Conservation (phyloP, 1,140 invertebrate species). For the Penaeus japonicus region DNA sequence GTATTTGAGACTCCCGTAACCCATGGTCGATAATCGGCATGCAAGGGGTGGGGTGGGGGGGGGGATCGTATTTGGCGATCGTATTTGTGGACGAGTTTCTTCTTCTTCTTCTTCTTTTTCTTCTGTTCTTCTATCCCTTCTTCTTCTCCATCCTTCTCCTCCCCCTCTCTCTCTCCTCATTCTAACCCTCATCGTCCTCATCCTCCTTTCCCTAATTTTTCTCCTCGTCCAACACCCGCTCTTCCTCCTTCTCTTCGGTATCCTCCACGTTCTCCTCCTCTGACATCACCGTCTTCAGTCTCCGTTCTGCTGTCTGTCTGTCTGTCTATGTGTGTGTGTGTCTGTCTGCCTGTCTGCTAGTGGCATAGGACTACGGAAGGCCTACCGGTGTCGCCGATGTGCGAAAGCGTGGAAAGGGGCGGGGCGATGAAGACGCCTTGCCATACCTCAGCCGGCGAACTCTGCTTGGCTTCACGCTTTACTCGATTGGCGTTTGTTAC, state of each 20-base stretch:
- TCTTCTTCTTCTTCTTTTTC: too few species aligned
- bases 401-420: too few species aligned
- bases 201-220: neutral
- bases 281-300: too few species aligned
- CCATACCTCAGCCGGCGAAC: too few species aligned
- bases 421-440: too few species aligned
- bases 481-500: too few species aligned
- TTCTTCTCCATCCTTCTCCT: neutral
- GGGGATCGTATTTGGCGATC: neutral
- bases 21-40: neutral
- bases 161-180: neutral
- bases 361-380: neutral
- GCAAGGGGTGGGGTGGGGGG: neutral
- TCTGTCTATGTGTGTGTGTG: neutral
- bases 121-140: neutral
- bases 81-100: neutral
- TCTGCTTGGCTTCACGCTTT: too few species aligned
- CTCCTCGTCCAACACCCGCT: neutral
- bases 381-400: too few species aligned
- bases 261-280: neutral
- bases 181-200: neutral
- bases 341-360: neutral
- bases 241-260: neutral
- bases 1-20: too few species aligned
- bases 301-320: neutral